phyloP scores from a whole-genome alignment of 2,797 vertebrate species.

The Enteromius afrohamiltoni region DNA sequence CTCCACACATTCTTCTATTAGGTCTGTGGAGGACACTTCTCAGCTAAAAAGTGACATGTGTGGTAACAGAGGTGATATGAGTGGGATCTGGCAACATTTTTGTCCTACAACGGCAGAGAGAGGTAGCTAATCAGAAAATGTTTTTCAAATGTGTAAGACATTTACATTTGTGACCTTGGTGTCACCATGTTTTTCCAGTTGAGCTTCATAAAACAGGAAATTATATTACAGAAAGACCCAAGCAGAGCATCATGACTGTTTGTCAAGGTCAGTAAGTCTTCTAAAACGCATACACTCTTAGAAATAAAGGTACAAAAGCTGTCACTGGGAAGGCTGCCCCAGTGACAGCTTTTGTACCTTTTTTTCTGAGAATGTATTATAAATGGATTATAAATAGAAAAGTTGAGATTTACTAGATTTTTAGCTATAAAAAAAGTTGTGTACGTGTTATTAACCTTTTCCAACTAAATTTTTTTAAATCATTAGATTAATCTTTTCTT shows the following conservation, averaged over 20 bases:
- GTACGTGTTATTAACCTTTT: background rate
- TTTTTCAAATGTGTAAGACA: background rate
- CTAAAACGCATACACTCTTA: background rate
- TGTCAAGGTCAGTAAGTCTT: background rate
- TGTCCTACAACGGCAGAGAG: background rate
- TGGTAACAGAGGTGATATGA: slow-evolving; percentile 38
- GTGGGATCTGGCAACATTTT: background rate
- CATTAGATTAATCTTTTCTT: background rate
- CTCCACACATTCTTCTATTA: slow-evolving; percentile 58
- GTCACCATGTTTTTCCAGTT: background rate
- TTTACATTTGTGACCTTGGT: background rate
- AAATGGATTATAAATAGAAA: background rate
- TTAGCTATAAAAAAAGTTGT: background rate
- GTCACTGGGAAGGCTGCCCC: too few species aligned
- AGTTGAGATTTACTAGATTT: background rate
- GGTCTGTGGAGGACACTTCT: slow-evolving; percentile 37
- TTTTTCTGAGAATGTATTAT: background rate
- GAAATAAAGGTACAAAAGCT: too few species aligned
- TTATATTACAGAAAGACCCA: background rate
- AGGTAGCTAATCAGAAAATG: background rate
- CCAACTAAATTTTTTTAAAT: background rate
- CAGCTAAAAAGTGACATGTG: slow-evolving; percentile 40
- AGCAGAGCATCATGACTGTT: background rate
- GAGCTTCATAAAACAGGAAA: background rate
- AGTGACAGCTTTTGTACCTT: too few species aligned